Conservation (phyloP, 2,113 vertebrate genomes). For the Laterallus jamaicensis region DNA sequence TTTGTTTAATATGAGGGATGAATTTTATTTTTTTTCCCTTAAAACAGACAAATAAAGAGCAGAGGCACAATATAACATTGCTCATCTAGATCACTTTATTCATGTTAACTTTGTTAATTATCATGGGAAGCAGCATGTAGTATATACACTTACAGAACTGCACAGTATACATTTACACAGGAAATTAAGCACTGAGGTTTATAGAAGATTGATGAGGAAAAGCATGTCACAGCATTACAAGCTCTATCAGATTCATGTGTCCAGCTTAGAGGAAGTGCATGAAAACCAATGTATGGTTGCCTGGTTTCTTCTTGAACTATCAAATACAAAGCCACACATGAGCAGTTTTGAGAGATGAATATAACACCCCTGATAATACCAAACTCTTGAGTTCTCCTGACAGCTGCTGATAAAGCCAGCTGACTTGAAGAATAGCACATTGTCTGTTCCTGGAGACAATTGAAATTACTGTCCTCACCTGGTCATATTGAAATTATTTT, state of each 20-base stretch:
- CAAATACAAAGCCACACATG: slow-evolving; percentile 38
- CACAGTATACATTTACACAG: background rate
- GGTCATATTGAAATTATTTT: background rate
- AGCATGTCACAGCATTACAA: background rate
- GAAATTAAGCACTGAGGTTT: background rate
- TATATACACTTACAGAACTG: background rate
- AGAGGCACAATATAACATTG: background rate
- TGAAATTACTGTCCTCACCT: background rate
- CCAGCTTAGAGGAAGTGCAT: background rate
- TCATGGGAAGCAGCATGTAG: background rate
- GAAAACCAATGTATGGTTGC: slow-evolving; percentile 26
- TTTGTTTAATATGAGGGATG: background rate
- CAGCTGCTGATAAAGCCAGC: slow-evolving; percentile 25
- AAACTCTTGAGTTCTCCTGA: slow-evolving; percentile 25
- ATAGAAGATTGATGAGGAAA: background rate
- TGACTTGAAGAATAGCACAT: background rate
- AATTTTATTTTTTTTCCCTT: background rate
- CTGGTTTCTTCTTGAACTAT: slow-evolving; percentile 35
- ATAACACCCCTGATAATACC: slow-evolving; percentile 29
- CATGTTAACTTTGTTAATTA: background rate
- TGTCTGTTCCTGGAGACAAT: background rate
- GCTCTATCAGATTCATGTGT: background rate
- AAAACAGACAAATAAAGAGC: background rate
- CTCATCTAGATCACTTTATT: background rate
- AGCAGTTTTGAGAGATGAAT: slow-evolving; percentile 35